Evolutionary conservation across 2,113 vertebrate species (phyloP).

Genomic region (Phycodurus eques): DNA sequence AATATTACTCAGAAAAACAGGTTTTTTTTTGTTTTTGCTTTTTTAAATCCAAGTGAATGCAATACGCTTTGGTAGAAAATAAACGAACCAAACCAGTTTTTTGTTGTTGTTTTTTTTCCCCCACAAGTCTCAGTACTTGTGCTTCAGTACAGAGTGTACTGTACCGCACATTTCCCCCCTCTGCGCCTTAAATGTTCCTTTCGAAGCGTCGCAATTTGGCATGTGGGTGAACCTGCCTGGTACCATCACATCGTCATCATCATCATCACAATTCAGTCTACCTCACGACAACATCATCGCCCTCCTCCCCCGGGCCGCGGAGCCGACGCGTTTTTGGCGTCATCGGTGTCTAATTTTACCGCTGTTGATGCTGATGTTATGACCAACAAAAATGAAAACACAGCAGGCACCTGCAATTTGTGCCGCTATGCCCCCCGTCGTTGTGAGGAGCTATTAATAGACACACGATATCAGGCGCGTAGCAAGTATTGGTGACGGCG

Average conservation of each 20-base stretch:
- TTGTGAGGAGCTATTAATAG: conserved; percentile 69
- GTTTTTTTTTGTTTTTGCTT: no score
- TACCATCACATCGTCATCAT: conserved; percentile 43
- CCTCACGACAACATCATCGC: conserved; percentile 27
- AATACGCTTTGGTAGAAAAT: no score
- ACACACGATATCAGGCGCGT: conserved; percentile 57
- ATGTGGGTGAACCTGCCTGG: conserved; percentile 8
- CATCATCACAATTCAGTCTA: conserved; percentile 42
- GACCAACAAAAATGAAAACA: conserved; percentile 72
- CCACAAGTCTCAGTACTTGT: no score
- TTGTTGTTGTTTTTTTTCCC: no score
- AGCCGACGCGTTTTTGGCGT: conserved; percentile 88
- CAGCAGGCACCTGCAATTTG: conserved; percentile 90
- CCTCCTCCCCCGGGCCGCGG: conserved; percentile 76
- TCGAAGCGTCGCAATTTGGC: neutral
- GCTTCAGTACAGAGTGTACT: no score
- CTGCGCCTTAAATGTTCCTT: neutral
- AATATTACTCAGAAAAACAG: no score
- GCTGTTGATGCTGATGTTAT: conserved; percentile 86
- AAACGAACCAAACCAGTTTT: no score
- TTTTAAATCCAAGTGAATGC: no score
- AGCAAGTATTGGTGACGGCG: conserved; percentile 17
- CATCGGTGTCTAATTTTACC: conserved; percentile 95
- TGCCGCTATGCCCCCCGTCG: conserved; percentile 70
- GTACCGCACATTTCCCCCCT: no score